Base-by-base conservation (phyloP, 2,888 invertebrate species). In the Clepsis dumicolana region DNA sequence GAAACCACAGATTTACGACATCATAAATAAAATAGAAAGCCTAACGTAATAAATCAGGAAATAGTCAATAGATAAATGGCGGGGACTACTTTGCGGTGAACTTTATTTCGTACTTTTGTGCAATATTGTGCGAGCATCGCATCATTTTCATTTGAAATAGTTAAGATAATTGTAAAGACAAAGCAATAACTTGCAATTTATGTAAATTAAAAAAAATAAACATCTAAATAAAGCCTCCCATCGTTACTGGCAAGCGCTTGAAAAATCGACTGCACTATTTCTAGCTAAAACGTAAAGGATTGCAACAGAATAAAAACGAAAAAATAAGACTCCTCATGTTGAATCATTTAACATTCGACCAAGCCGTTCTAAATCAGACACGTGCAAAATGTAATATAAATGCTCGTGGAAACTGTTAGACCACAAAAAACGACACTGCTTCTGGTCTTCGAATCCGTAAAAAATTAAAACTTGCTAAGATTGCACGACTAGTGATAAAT, bases 11-110 rank as follows among this genome's bases (percentile, higher is more conserved):
- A 27, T 50, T 67, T 56, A 63, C 24, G 38, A 63, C 16, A 50
- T 8, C 44, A 57, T 38, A n/a, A n/a, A 63, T 67, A 50, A 52
- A 57, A 61, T 54, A 54, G 68, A 64, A 68, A 68, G 64, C 52
- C 24, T 18, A 16, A 61, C 2, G 38, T 35, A 62, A 63, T 63
- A 48, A 68, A 59, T 41, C 57, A 64, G 68, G 68, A 68, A 67
- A 38, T 21, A 54, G 21, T 48, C 24, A 59, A 38, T 56, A 50
- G 52, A 52, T 32, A 59, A 64, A 64, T 32, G 53, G 24, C 32
- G 2, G 12, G 24, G 24, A 63, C 44, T 41, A 52, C 52, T 16
- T 59, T 64, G 61, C 35, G 66, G 66, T 56, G 25, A 25, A 44
- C 10, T 25, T 38, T 66, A 50, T 59, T 59, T 68, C 52, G 57